phyloP scores from a whole-genome alignment of 2,113 vertebrate species.

The Lagopus muta region DNA sequence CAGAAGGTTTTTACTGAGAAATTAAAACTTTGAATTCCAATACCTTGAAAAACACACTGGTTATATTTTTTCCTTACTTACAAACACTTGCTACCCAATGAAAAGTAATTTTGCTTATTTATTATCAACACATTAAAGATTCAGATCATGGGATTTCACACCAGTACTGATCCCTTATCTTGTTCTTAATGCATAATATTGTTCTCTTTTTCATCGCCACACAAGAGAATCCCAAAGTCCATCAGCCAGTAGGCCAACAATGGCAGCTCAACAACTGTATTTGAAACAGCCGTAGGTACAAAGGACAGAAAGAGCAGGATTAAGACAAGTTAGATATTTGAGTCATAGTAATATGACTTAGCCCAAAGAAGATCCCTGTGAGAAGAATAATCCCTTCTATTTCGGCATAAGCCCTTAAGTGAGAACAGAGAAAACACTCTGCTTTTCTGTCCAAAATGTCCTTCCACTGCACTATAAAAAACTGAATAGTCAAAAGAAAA shows the following conservation, averaged over 20 bases:
- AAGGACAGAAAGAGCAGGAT: not conserved
- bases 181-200: not conserved
- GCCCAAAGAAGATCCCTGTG: not conserved
- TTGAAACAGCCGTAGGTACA: not conserved
- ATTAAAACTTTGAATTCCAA: not conserved
- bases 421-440: not conserved
- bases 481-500: not conserved
- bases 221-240: not conserved
- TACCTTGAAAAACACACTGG: not conserved
- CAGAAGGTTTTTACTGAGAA: not conserved
- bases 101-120: not conserved
- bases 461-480: not conserved
- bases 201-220: not conserved
- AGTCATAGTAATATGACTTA: not conserved
- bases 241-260: not conserved
- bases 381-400: not conserved
- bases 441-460: not conserved
- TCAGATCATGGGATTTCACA: not conserved
- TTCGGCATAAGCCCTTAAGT: not conserved
- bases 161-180: not conserved
- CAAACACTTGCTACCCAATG: accelerated
- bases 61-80: not conserved
- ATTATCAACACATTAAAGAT: not conserved
- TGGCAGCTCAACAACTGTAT: accelerated
- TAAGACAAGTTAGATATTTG: not conserved